phyloP scores from a whole-genome alignment of 2,113 vertebrate species.

The Oryzias melastigma region DNA sequence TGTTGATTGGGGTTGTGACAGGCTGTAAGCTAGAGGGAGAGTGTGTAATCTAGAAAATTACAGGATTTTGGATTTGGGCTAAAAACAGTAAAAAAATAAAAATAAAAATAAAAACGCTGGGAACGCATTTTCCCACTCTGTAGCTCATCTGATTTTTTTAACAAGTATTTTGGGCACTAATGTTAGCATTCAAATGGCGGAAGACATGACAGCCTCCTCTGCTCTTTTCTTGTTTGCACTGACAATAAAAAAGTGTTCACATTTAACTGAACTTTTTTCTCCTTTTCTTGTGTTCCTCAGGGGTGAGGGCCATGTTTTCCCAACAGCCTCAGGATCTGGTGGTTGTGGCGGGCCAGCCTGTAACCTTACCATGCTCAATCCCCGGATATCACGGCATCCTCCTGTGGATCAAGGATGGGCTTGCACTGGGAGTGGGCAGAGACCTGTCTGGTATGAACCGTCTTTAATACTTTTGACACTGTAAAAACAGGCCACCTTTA shows the following conservation, averaged over 20 bases:
- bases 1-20: too few relatives aligned
- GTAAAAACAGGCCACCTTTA: not conserved
- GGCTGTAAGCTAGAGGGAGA: too few relatives aligned
- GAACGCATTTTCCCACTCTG: too few relatives aligned
- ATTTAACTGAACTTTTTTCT: not conserved
- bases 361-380: slow-evolving; percentile 91
- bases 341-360: slow-evolving; percentile 91
- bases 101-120: too few relatives aligned
- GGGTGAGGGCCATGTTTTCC: slow-evolving; percentile 87
- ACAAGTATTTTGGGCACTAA: too few relatives aligned
- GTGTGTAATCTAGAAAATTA: too few relatives aligned
- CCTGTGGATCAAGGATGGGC: slow-evolving; percentile 95
- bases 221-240: not conserved
- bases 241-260: not conserved
- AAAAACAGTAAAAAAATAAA: too few relatives aligned
- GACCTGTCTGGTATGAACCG: slow-evolving; percentile 89
- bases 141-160: not conserved
- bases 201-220: slow-evolving; percentile 6
- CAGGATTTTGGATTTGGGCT: too few relatives aligned
- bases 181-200: slow-evolving; percentile 6
- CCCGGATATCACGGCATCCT: slow-evolving; percentile 93
- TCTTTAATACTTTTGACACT: not conserved
- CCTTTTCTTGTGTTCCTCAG: slow-evolving; percentile 60
- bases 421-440: slow-evolving; percentile 92
- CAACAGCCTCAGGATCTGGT: slow-evolving; percentile 97